Percentiles rank a stretch among this genome's conserved stretches.
These are phyloP conservation scores for Bradynema listronoti DNA, from an alignment of 1,140 invertebrate species.

Conservation along the genomic window DNA sequence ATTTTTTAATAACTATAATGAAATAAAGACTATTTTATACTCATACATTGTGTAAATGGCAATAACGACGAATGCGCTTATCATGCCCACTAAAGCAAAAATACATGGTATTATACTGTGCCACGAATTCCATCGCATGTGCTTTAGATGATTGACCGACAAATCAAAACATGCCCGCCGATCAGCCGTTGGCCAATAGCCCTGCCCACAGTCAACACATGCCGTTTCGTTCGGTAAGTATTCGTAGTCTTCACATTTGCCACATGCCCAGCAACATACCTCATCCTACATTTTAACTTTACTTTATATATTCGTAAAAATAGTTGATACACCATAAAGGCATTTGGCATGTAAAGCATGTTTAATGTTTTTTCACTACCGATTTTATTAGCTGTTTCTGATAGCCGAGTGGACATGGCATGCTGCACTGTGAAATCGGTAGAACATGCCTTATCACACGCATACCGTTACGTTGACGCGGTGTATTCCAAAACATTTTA, in stretches of 20 bases:
- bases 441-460: conserved; percentile 43
- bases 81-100: conserved; percentile 63
- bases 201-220: conserved; percentile 65
- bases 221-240: conserved; percentile 64
- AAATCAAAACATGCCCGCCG: conserved; percentile 58
- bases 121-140: conserved; percentile 64
- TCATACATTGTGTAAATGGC: conserved; percentile 58
- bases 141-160: conserved; percentile 60
- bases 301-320: no score
- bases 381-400: conserved; percentile 56
- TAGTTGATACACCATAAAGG: conserved; percentile 7
- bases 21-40: not conserved
- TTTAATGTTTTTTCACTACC: conserved; percentile 7
- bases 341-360: conserved; percentile 35
- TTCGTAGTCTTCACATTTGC: conserved; percentile 65
- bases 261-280: conserved; percentile 60
- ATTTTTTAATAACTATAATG: not conserved
- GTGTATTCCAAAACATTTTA: conserved; percentile 44
- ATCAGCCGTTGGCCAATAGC: conserved; percentile 59
- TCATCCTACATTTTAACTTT: conserved; percentile 53
- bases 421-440: conserved; percentile 66
- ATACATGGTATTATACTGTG: conserved; percentile 64
- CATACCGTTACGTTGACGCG: conserved; percentile 7
- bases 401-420: conserved; percentile 62
- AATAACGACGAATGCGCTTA: conserved; percentile 61